These are phyloP conservation scores for Myoxocephalus aenaeus DNA, from an alignment of 2,797 vertebrate species.

Conservation along the genomic window DNA sequence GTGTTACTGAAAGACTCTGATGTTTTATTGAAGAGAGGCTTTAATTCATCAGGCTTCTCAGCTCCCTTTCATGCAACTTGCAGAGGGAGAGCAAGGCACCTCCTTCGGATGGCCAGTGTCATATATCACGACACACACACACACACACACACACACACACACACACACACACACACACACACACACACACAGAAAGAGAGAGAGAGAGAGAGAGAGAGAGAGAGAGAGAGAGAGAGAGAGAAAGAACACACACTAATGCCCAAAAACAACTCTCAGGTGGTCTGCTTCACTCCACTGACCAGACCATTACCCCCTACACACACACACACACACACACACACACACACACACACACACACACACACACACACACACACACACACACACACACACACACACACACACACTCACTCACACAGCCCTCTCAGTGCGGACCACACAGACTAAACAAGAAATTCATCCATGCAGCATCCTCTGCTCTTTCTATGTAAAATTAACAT, in stretches of 20 bases:
- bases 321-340: slow-evolving; percentile 62
- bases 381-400: slow-evolving; percentile 25
- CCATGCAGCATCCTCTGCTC: slow-evolving; percentile 31
- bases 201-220: no score
- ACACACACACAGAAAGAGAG: no score
- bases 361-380: slow-evolving; percentile 43
- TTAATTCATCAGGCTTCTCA: slow-evolving; percentile 84
- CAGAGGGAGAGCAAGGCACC: slow-evolving; percentile 79
- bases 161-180: not conserved
- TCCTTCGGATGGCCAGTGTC: slow-evolving; percentile 84
- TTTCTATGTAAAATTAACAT: slow-evolving; percentile 38
- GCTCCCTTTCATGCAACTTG: slow-evolving; percentile 83
- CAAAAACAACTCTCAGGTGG: slow-evolving; percentile 90
- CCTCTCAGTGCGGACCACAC: slow-evolving; percentile 73
- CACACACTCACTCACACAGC: slow-evolving; percentile 30
- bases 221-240: slow-evolving; percentile 44
- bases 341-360: slow-evolving; percentile 59
- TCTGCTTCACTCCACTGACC: slow-evolving; percentile 85
- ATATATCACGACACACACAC: slow-evolving; percentile 73
- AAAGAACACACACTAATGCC: slow-evolving; percentile 79
- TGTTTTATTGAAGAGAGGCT: slow-evolving; percentile 89
- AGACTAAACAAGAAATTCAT: slow-evolving; percentile 69
- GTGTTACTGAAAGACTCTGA: slow-evolving; percentile 87
- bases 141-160: slow-evolving; percentile 34
- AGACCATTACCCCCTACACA: slow-evolving; percentile 80